Evolutionary conservation across 2,797 vertebrate genomes (phyloP), one percentile per base, ranked within the genome.

Genomic region (Carcharodon carcharias): DNA sequence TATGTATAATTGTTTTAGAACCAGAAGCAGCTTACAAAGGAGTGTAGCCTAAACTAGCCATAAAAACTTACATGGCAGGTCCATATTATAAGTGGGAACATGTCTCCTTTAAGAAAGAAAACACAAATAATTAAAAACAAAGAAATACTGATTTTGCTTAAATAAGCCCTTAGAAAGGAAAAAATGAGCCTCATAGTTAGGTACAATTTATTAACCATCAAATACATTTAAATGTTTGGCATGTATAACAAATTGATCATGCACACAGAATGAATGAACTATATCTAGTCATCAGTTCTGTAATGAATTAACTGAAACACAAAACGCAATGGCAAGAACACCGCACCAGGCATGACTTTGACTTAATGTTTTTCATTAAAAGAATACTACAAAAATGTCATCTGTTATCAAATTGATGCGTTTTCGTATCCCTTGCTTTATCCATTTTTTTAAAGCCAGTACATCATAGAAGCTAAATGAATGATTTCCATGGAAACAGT

Each of bases 241-340:
- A 95, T 95, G 67, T 95, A 95, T 95, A 95, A 77, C 94, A 95
- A 95, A 95, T 95, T 95, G 94, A 73, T 77, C 94, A 95, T 95
- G 69, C 94, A 95, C 69, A 95, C 69, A 73, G 94, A 69, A 95
- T 54, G 94, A 95, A 95, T 95, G 50, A 95, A 69, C 50, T 73
- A 58, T 95, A 95, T 95, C 94, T 95, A n/a, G 69, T 95, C 94
- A 77, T 58, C 94, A 54, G 69, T n/a, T 77, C 67, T 95, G 94
- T 95, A 95, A 95, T 77, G 94, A 95, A 95, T 71, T 73, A 95
- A 71, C 50, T 77, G 94, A 95, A 95, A 95, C 69, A 77, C 45
- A 95, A 77, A 69, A 95, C 16, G 69, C 31, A 56, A 77, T 95
- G 69, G 94, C 45, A 95, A 73, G 94, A 58, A 77, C 63, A 93